A percentile compares a stretch with the other conserved stretches of the same genome.
Conservation (phyloP, 2,113 vertebrate species). For the Pogona vitticeps region DNA sequence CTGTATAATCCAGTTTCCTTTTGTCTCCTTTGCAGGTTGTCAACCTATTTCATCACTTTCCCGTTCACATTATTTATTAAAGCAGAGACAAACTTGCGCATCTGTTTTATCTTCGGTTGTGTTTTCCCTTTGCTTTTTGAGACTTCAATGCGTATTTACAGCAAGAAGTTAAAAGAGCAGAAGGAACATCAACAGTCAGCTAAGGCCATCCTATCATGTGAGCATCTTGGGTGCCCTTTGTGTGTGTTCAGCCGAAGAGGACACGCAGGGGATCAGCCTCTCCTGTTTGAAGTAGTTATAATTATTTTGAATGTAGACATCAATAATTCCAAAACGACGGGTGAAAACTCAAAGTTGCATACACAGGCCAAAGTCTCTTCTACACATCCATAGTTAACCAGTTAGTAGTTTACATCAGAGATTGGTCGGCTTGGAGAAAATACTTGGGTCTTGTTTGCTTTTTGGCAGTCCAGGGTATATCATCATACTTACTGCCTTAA, state of each 20-base stretch:
- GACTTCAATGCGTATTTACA: neutral
- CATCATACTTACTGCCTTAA: too few species aligned
- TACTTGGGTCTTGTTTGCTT: too few species aligned
- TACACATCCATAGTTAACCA: neutral
- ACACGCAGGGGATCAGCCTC: neutral
- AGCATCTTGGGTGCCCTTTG: neutral
- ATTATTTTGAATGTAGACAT: neutral
- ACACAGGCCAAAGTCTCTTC: neutral
- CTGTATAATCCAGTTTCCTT: neutral
- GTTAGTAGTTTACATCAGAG: neutral
- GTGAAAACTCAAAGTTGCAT: neutral
- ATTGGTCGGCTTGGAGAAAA: neutral
- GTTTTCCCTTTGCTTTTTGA: neutral
- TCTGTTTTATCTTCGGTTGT: neutral
- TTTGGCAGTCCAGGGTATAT: too few species aligned
- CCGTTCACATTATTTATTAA: neutral
- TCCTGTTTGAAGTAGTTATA: neutral
- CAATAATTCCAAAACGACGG: neutral
- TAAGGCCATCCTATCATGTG: neutral
- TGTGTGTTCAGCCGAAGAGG: neutral
- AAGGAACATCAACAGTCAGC: neutral
- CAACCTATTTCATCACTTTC: neutral
- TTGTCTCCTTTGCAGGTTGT: neutral
- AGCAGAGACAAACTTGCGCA: fast-evolving
- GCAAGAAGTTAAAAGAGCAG: neutral